phyloP scores from a whole-genome alignment of 2,113 vertebrate species.

The Carollia perspicillata region DNA sequence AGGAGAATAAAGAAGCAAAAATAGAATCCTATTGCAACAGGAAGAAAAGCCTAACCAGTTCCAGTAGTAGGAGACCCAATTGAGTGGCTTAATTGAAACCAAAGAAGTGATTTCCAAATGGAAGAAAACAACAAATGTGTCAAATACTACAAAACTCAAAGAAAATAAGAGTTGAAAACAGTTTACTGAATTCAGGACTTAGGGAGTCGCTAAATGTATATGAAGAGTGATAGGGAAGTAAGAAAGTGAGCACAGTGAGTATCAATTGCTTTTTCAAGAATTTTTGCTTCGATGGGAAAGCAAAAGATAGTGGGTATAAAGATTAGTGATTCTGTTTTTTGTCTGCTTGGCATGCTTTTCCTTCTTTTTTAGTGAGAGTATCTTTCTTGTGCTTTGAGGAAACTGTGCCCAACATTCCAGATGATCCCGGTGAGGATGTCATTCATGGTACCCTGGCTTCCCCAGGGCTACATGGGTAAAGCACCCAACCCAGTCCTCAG shows the following conservation, averaged over 20 bases:
- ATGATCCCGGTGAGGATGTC: not conserved
- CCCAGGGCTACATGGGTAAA: not conserved
- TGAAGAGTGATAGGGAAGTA: not conserved
- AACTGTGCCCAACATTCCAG: not conserved
- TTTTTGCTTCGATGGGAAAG: not conserved
- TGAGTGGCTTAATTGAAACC: not conserved
- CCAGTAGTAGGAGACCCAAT: not conserved
- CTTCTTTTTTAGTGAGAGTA: not conserved
- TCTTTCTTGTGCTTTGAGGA: not conserved
- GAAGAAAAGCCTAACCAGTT: not conserved
- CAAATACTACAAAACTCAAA: not conserved
- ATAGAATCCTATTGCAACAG: not conserved
- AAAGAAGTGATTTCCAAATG: not conserved
- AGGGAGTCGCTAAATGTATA: not conserved
- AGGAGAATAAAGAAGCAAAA: not conserved
- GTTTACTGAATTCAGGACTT: not conserved
- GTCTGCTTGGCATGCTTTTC: not conserved
- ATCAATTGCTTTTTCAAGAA: not conserved
- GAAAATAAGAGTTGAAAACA: not conserved
- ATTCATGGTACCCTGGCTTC: not conserved
- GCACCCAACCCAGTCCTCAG: not conserved
- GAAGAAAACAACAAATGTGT: not conserved
- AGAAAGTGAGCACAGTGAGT: not conserved
- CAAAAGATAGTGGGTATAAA: not conserved
- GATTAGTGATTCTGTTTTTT: not conserved